Base-by-base conservation (phyloP, 2,113 vertebrate genomes). In the Rana temporaria region DNA sequence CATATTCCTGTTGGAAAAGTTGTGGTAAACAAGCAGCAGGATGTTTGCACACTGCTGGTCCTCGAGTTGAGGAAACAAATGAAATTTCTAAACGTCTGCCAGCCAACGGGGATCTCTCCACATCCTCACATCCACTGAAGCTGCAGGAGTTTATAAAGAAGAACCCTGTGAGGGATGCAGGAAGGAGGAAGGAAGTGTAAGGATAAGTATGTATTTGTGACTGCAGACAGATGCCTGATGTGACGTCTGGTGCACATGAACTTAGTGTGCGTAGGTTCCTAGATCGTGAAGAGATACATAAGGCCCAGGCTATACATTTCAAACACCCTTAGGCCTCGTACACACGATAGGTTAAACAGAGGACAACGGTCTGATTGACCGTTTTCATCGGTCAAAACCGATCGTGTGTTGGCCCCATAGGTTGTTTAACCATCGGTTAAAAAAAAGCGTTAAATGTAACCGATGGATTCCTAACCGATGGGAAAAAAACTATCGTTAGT, bases 61-160 rank as follows among this genome's bases (percentile, higher is more conserved):
- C 55, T 80, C 65, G 24, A 70, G 22, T 24, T 69, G 66, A 80
- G 56, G 42, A 65, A 65, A 80, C 32, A 70, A 62, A 22, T 48
- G 57, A 15, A 60, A 42, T 34, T 60, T 60, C 60, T 70, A 62
- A 69, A 80, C 26, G 34, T n/a, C 34, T 55, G 55, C 78, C 55
- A 69, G 20, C 66, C 17, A 19, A 68, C 48, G 11, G 14, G 48
- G 64, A 79, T 42, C 55, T 32, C 34, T 48, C 24, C 32, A 69
- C 78, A 69, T 79, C 30, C 15, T 79, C 32, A 11, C 20, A 11
- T 32, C 66, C 55, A 48, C 7, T 24, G 34, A 53, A 53, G 32
- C 72, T 42, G 56, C 72, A 42, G 38, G 75, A 78, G 57, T 52
- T 63, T 62, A 77, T 52, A 64, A 52, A 64, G 34, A 24, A 19